phyloP scores from a whole-genome alignment of 2,888 invertebrate species.

The Cataglyphis albicans region DNA sequence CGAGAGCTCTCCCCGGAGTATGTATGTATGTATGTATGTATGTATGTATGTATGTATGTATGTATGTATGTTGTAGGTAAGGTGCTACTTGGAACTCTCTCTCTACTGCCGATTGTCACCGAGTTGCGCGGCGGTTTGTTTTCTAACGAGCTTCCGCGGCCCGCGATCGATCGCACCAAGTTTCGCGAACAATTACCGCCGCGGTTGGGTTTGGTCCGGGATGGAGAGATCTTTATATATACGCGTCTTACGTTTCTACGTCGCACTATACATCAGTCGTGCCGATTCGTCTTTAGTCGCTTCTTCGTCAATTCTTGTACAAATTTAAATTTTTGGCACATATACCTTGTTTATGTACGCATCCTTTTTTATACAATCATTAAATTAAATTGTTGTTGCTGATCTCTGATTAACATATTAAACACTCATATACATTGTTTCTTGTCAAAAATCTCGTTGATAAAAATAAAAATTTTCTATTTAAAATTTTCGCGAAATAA shows the following conservation, averaged over 20 bases:
- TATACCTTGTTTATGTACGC: neutral
- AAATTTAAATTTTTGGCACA: neutral
- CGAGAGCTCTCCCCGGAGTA: neutral
- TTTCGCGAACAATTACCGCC: conserved; percentile 51
- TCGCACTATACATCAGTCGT: neutral
- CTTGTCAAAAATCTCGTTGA: neutral
- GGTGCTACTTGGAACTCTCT: neutral
- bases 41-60: neutral
- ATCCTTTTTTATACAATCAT: neutral
- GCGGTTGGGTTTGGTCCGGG: conserved; percentile 18
- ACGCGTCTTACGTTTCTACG: neutral
- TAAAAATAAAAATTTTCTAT: neutral
- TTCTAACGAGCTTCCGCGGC: conserved; percentile 47
- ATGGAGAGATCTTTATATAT: conserved; percentile 7
- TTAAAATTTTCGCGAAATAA: neutral
- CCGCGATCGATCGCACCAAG: conserved; percentile 48
- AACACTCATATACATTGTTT: neutral
- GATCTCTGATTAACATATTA: neutral
- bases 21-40: neutral
- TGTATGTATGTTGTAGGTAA: too few relatives aligned
- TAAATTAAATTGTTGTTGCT: neutral
- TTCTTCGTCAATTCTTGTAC: neutral
- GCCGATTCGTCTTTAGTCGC: neutral
- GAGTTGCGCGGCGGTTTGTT: conserved; percentile 36
- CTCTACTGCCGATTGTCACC: conserved; percentile 42